Conservation (phyloP, 2,797 vertebrate genomes). For the Phalanger gymnotis region DNA sequence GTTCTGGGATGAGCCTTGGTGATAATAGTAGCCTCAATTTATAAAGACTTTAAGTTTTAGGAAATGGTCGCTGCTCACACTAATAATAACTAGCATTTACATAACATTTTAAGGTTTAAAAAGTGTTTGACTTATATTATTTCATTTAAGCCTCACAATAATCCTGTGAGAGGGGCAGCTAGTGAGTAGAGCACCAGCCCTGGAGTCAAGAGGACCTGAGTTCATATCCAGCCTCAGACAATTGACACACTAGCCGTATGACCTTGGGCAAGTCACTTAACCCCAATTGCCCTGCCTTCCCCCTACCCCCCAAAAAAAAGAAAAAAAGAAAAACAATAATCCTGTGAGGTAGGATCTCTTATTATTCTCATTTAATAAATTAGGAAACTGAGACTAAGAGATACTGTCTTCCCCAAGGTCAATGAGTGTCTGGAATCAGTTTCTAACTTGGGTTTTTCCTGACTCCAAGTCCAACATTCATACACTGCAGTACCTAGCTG, state of each 20-base stretch:
- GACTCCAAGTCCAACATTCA: background rate
- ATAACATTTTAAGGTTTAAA: background rate
- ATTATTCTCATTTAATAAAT: background rate
- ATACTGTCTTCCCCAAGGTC: background rate
- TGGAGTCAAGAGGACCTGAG: too few relatives aligned
- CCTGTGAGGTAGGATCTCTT: background rate
- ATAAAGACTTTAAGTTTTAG: background rate
- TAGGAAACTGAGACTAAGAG: background rate
- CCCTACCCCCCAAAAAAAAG: too few relatives aligned
- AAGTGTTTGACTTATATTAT: background rate
- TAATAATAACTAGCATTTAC: background rate
- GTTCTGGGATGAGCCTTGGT: background rate
- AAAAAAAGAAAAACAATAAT: too few relatives aligned
- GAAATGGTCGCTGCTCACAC: background rate
- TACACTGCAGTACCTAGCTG: background rate
- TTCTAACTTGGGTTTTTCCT: background rate
- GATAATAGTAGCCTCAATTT: background rate
- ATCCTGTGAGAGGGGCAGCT: too few relatives aligned
- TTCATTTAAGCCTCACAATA: background rate
- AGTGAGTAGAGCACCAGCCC: too few relatives aligned
- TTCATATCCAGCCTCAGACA: too few relatives aligned
- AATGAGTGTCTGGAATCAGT: background rate
- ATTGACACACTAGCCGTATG: too few relatives aligned
- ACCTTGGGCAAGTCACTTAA: too few relatives aligned
- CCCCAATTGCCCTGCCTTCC: too few relatives aligned